Evolutionary conservation across 1,140 invertebrate species (phyloP), one percentile per base, ranked within the genome.

Genomic region (Agraylea sexmaculata): DNA sequence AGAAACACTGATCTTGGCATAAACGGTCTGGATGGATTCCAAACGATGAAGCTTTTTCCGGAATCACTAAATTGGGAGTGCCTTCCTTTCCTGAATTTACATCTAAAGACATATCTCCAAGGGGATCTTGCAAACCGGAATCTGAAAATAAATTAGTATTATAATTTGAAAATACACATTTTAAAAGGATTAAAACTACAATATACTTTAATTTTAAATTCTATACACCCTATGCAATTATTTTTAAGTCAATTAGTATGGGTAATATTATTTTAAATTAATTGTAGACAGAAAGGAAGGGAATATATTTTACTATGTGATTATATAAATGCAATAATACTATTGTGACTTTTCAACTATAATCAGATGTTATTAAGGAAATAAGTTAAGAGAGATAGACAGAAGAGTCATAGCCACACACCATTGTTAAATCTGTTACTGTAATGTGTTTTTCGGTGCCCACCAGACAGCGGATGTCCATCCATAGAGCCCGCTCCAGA

Each of bases 41-140:
- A 56, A 86, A 87, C 0, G 82, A 85, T 2, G 82, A 84, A 11
- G 81, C 82, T 61, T 87, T 87, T 58, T 87, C 83, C 11, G 83
- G 83, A 47, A 88, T 86, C 8, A 87, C 77, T 41, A 87, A 70
- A 43, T 76, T 77, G 27, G 73, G 66, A 31, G 73, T 71, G 18
- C 58, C 60, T 37, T 71, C 68, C 53, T 75, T 75, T 7, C 46
- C 68, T 35, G 66, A 66, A 34, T 80, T 77, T 7, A 65, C 62
- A 6, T 70, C 67, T 55, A 56, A 53, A 0, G 60, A 55, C 0
- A 54, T 54, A 1, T 57, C 54, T 47, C 59, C 70, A 12, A 54
- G 33, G 28, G 62, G 58, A 11, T 65, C 46, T 10, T 37, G 22
- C n/a, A 25, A 51, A 50, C 58, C 55, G 53, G 53, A 41, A 51